Conservation (phyloP, 1,140 invertebrate genomes). For the Rhynchophorus ferrugineus region DNA sequence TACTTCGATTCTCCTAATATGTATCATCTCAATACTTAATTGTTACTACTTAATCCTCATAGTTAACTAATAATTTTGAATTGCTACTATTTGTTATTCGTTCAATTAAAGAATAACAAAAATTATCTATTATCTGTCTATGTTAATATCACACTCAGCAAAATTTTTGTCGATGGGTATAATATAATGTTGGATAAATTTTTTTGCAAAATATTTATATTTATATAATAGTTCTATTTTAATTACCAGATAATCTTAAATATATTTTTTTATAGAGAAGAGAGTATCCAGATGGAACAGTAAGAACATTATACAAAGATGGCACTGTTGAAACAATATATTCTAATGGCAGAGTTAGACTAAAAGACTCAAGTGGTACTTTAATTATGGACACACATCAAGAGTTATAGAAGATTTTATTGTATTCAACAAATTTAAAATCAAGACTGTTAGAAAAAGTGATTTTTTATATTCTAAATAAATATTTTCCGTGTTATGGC, state of each 20-base stretch:
- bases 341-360: slow-evolving; percentile 72
- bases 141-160: no score
- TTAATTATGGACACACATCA: slow-evolving; percentile 22
- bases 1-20: no score
- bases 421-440: not conserved
- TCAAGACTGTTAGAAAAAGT: not conserved
- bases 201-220: no score
- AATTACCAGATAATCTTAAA: no score
- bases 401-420: slow-evolving; percentile 3
- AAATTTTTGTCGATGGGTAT: no score
- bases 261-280: slow-evolving; percentile 60
- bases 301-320: slow-evolving; percentile 81
- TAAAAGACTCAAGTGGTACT: slow-evolving; percentile 75
- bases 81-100: not conserved
- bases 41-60: no score
- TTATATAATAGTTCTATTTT: no score
- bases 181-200: no score
- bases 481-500: no score
- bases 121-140: not conserved
- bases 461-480: no score
- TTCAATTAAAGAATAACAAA: not conserved
- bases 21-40: no score
- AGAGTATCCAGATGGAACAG: slow-evolving; percentile 88
- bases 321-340: slow-evolving; percentile 85
- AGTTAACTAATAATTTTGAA: no score